A percentile compares a stretch with the other conserved stretches of the same genome.
Conservation (phyloP, 2,797 vertebrate species). For the Thamnophis elegans region DNA sequence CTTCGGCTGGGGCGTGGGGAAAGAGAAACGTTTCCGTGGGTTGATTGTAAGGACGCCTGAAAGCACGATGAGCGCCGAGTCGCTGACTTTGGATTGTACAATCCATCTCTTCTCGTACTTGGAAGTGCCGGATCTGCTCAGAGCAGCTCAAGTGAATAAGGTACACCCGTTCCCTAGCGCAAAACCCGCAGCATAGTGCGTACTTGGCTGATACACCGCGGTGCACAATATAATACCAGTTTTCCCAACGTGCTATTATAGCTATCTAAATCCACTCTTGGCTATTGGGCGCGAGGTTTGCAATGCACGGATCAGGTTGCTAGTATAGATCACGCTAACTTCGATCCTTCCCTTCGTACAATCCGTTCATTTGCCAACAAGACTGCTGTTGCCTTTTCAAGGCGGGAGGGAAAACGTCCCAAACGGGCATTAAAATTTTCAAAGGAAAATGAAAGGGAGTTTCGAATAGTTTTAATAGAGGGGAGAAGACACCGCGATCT, state of each 20-base stretch:
- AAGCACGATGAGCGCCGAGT: not conserved
- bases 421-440: not conserved
- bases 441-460: not conserved
- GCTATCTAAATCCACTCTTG: not conserved
- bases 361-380: not conserved
- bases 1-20: not conserved
- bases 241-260: not conserved
- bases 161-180: constrained; percentile 46
- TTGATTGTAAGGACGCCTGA: not conserved
- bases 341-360: not conserved
- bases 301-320: not conserved
- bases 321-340: not conserved
- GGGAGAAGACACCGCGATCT: no score
- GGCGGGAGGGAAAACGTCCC: not conserved
- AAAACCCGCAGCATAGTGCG: not conserved
- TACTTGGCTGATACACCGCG: not conserved
- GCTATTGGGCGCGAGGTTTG: not conserved
- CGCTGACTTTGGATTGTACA: constrained; percentile 70
- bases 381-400: not conserved
- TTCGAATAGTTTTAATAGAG: no score
- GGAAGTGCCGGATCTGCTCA: constrained; percentile 70
- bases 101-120: constrained; percentile 73
- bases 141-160: constrained; percentile 74
- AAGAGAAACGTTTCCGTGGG: not conserved
- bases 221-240: not conserved